phyloP scores from a whole-genome alignment of 2,113 vertebrate species.

The Nerophis ophidion region DNA sequence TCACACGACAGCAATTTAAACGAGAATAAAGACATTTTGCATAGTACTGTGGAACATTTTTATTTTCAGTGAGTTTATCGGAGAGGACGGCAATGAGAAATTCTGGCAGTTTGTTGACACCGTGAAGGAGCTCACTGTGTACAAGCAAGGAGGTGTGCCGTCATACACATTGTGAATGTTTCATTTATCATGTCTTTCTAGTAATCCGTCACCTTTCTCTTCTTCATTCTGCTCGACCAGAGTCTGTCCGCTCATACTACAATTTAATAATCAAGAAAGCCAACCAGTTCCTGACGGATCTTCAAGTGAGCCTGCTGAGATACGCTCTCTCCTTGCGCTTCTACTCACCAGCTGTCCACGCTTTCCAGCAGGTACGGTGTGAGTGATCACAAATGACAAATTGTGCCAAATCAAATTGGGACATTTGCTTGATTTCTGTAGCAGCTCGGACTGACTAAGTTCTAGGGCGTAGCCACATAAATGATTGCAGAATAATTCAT shows the following conservation, averaged over 20 bases:
- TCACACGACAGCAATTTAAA: no score
- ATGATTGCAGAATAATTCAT: conserved; percentile 3
- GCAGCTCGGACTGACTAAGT: background rate
- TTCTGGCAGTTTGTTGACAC: conserved; percentile 99
- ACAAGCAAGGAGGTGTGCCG: conserved; percentile 84
- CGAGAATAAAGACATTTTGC: no score
- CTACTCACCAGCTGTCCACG: conserved; percentile 85
- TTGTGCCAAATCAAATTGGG: background rate
- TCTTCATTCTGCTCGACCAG: conserved; percentile 57
- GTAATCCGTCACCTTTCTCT: conserved; percentile 8
- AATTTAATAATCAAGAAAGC: conserved; percentile 93
- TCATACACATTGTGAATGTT: background rate
- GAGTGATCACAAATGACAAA: conserved; percentile 3
- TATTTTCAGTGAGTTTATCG: conserved; percentile 86
- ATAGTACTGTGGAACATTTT: background rate
- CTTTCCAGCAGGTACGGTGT: conserved; percentile 85
- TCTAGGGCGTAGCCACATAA: background rate
- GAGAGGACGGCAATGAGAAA: conserved; percentile 91
- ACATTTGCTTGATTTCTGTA: background rate
- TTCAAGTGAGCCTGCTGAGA: conserved; percentile 85
- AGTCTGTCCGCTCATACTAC: conserved; percentile 87
- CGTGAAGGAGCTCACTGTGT: conserved; percentile 87
- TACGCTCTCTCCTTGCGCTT: conserved; percentile 83
- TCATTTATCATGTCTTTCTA: background rate
- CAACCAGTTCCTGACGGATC: conserved; percentile 87